These are phyloP conservation scores for Brachyptera putata DNA, from an alignment of 2,888 invertebrate species.

Conservation along the genomic window DNA sequence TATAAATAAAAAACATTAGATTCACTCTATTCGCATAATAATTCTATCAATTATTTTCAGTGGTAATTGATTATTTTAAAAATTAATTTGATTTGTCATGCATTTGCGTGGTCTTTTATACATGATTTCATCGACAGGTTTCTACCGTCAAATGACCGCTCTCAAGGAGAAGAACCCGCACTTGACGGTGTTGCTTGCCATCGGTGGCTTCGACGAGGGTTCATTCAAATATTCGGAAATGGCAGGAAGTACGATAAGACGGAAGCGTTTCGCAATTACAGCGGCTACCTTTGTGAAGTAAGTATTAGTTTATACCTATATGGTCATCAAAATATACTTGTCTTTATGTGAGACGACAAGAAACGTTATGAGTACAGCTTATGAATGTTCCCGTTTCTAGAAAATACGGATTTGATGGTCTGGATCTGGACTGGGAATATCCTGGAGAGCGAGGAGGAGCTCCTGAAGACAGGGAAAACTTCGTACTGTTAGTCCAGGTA, in stretches of 20 bases:
- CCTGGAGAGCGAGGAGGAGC: conserved; percentile 24
- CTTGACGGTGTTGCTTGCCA: conserved; percentile 43
- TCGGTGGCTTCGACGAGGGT: conserved; percentile 29
- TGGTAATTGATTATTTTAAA: too few species aligned
- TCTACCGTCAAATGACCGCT: conserved; percentile 34
- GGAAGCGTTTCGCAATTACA: conserved; percentile 37
- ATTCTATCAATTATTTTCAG: too few species aligned
- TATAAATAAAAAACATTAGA: too few species aligned
- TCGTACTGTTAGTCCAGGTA: conserved; percentile 20
- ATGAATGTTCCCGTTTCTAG: neutral
- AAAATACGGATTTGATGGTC: conserved; percentile 21
- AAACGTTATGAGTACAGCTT: neutral
- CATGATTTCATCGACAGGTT: conserved; percentile 38
- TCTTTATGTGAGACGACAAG: too few species aligned
- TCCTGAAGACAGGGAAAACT: conserved; percentile 20
- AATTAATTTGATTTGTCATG: too few species aligned
- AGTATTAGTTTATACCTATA: conserved; percentile 33
- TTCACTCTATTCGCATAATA: too few species aligned
- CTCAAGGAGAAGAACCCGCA: too few species aligned
- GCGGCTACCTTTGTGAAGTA: conserved; percentile 39
- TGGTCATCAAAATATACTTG: too few species aligned
- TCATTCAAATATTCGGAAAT: neutral
- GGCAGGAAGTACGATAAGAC: neutral
- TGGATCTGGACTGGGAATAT: conserved; percentile 25
- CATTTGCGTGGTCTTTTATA: too few species aligned